Percentiles rank a stretch among this genome's conserved stretches.
These are phyloP conservation scores for Heliconius charithonia DNA, from an alignment of 2,888 invertebrate species.

Conservation along the genomic window DNA sequence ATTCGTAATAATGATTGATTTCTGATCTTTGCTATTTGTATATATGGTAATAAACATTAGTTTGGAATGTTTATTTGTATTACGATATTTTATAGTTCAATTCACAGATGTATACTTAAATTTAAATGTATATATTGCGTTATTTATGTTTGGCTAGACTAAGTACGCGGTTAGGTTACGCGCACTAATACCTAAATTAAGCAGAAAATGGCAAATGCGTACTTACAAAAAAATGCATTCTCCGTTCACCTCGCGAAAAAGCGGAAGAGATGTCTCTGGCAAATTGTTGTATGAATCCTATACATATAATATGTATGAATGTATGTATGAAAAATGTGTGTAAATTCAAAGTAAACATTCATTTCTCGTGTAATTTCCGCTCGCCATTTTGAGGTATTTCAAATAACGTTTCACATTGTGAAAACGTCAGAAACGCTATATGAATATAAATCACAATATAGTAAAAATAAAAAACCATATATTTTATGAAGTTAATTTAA, in stretches of 20 bases:
- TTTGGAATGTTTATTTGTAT: not conserved
- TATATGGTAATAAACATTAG: not conserved
- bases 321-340: not conserved
- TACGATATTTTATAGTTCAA: not conserved
- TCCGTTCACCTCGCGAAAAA: not conserved
- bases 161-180: no score
- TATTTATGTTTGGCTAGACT: no score
- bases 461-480: not conserved
- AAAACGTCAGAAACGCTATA: slow-evolving; percentile 2
- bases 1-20: slow-evolving; percentile 19
- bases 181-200: no score
- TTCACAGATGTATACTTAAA: not conserved
- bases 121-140: not conserved
- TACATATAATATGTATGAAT: not conserved
- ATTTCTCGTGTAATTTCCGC: slow-evolving; percentile 31
- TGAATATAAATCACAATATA: slow-evolving; percentile 15
- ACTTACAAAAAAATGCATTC: no score
- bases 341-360: slow-evolving; percentile 32
- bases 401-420: slow-evolving; percentile 14
- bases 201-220: no score
- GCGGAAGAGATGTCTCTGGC: not conserved
- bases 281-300: no score
- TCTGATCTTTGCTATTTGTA: slow-evolving; percentile 16
- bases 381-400: slow-evolving; percentile 36
- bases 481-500: not conserved